These are phyloP conservation scores for Lepidocolaptes lacrymiger DNA, from an alignment of 2,797 vertebrate genomes.

Conservation along the genomic window DNA sequence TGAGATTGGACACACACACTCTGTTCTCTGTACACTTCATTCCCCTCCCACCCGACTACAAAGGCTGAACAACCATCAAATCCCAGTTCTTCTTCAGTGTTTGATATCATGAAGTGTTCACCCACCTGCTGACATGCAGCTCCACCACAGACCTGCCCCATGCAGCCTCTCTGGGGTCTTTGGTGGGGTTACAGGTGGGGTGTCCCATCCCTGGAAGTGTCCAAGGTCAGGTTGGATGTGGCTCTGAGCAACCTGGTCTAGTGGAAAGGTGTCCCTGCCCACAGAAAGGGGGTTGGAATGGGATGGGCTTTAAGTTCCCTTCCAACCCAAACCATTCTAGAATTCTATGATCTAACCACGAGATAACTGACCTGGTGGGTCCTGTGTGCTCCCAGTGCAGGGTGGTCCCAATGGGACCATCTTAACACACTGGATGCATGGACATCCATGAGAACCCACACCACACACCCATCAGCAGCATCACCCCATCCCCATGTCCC, in stretches of 20 bases:
- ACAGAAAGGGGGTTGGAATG: accelerated
- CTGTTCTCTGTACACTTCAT: neutral
- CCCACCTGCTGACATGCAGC: neutral
- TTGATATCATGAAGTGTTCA: neutral
- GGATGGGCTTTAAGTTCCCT: neutral
- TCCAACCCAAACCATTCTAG: neutral
- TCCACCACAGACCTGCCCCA: neutral
- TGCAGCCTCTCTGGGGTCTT: neutral
- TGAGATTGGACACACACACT: accelerated
- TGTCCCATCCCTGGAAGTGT: neutral
- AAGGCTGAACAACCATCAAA: neutral
- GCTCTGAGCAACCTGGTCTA: neutral
- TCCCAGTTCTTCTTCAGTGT: neutral
- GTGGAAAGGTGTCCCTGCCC: neutral
- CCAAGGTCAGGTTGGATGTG: neutral
- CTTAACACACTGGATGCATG: too few species aligned
- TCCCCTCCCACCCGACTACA: neutral
- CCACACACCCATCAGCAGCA: neutral
- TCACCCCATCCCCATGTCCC: neutral
- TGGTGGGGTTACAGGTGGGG: neutral
- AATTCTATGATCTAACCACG: neutral
- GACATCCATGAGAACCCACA: accelerated
- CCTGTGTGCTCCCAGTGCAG: neutral
- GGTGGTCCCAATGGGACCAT: neutral
- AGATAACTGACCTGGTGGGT: neutral